These are phyloP conservation scores for Euclidia mi DNA, from an alignment of 2,888 invertebrate genomes.

Conservation along the genomic window DNA sequence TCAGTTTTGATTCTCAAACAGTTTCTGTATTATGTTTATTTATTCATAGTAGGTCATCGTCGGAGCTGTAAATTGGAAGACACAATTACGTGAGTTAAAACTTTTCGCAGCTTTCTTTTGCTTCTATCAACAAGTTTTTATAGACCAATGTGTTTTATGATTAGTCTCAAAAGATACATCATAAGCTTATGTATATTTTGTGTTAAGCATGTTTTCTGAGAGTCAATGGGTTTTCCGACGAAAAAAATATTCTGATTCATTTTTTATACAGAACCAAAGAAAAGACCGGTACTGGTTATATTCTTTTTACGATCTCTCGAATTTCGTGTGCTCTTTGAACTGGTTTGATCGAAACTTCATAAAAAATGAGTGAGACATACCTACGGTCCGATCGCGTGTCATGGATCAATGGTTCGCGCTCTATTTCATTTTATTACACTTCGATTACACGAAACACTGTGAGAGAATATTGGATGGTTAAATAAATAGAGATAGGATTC, in stretches of 20 bases:
- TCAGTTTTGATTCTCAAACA: too few species aligned
- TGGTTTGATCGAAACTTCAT: conserved; percentile 78
- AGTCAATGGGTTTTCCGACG: too few species aligned
- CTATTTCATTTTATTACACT: conserved; percentile 75
- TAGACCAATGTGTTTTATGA: too few species aligned
- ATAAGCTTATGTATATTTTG: too few species aligned
- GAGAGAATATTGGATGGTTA: conserved; percentile 32
- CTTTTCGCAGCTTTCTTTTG: too few species aligned
- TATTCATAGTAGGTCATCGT: too few species aligned
- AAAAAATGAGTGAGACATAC: conserved; percentile 75
- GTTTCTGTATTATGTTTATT: too few species aligned
- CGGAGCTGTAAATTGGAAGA: too few species aligned
- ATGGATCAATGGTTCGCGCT: conserved; percentile 72
- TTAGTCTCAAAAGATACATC: too few species aligned
- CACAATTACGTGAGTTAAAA: too few species aligned
- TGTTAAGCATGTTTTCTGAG: too few species aligned
- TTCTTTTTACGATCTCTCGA: conserved; percentile 68
- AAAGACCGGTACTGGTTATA: conserved; percentile 40
- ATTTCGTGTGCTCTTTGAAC: conserved; percentile 86
- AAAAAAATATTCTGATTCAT: conserved; percentile 1
- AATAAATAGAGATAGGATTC: conserved; percentile 28
- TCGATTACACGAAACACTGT: conserved; percentile 44
- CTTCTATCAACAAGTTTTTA: too few species aligned
- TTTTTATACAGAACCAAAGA: conserved; percentile 56
- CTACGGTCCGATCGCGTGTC: conserved; percentile 74